Evolutionary conservation across 1,140 invertebrate species (phyloP).

Genomic region (Araneus ventricosus): DNA sequence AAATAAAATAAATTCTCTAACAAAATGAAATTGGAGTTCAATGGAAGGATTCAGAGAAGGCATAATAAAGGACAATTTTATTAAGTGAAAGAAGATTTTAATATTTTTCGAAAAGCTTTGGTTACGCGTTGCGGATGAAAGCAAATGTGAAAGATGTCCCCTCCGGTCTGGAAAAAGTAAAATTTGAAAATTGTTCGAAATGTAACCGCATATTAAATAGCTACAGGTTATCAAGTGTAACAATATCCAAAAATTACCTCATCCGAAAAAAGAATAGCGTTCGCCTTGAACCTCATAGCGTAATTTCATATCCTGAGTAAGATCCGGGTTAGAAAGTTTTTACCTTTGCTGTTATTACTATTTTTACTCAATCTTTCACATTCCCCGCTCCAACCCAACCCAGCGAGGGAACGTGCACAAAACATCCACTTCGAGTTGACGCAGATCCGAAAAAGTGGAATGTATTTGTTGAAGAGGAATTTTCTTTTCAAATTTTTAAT

Average conservation of each 20-base stretch:
- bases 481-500: no score
- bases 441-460: not conserved
- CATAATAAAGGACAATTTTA: not conserved
- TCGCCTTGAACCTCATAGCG: conserved; percentile 70
- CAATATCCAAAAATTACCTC: conserved; percentile 74
- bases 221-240: conserved; percentile 72
- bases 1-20: no score
- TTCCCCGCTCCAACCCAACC: conserved; percentile 61
- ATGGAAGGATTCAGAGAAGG: no score
- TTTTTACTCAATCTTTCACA: conserved; percentile 74
- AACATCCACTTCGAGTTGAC: not conserved
- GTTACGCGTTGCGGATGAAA: not conserved
- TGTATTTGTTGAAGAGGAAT: not conserved
- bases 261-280: conserved; percentile 73
- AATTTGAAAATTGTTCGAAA: conserved; percentile 69
- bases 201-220: conserved; percentile 72
- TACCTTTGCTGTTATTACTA: conserved; percentile 75
- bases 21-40: no score
- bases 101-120: not conserved
- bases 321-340: conserved; percentile 73
- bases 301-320: conserved; percentile 74
- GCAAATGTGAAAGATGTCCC: not conserved
- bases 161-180: not conserved
- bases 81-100: not conserved
- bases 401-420: conserved; percentile 45